Percentiles rank a stretch among this genome's conserved stretches.
These are phyloP conservation scores for Ascidia mentula DNA, from an alignment of 23 tunicate genomes.

Conservation along the genomic window DNA sequence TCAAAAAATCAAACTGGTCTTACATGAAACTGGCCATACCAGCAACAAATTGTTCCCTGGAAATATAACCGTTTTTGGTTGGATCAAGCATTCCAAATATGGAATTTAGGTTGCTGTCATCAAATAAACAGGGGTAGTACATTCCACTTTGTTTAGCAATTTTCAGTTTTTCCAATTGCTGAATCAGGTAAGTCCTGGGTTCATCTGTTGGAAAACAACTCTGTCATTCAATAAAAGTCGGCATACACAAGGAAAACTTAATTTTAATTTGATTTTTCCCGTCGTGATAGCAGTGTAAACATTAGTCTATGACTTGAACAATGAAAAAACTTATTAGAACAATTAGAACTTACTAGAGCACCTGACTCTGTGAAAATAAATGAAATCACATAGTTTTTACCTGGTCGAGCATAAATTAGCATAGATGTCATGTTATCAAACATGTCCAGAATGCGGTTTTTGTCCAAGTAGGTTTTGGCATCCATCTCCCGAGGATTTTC, in stretches of 20 bases:
- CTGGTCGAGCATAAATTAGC: constrained; percentile 61
- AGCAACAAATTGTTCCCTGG: constrained; percentile 76
- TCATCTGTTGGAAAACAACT: constrained; percentile 49
- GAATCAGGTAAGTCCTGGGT: constrained; percentile 60
- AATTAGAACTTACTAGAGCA: neutral
- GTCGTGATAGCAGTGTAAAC: neutral
- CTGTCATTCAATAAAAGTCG: too few relatives aligned
- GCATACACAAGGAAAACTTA: neutral
- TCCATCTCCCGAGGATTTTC: constrained; percentile 68
- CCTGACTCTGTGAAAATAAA: too few relatives aligned
- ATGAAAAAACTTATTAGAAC: neutral
- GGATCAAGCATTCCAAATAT: constrained; percentile 95
- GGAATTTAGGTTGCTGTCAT: constrained; percentile 79
- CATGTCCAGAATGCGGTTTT: constrained; percentile 53
- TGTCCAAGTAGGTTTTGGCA: constrained; percentile 54
- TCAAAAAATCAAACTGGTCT: neutral
- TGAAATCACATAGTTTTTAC: neutral
- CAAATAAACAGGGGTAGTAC: constrained; percentile 80
- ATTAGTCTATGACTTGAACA: neutral
- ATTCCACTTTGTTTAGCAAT: constrained; percentile 80
- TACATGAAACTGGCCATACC: too few relatives aligned
- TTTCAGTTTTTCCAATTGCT: constrained; percentile 76
- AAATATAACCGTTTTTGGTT: constrained; percentile 70
- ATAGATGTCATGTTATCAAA: constrained; percentile 83
- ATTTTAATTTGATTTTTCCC: neutral